Percentiles rank a stretch among this genome's conserved stretches.
Conservation (phyloP, 2,113 vertebrate genomes). For the Tragelaphus buxtoni region DNA sequence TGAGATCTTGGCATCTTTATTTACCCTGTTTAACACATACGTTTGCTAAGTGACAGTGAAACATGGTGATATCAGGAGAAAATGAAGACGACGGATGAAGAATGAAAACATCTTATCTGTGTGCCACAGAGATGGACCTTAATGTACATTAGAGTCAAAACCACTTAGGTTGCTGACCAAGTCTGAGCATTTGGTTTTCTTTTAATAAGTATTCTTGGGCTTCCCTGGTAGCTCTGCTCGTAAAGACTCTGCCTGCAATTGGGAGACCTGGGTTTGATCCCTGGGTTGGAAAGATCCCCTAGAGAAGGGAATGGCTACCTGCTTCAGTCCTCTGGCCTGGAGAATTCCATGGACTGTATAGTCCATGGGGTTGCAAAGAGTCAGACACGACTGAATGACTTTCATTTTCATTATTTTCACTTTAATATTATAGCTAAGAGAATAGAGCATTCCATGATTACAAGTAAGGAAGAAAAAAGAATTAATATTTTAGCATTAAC, state of each 20-base stretch:
- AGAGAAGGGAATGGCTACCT: not conserved
- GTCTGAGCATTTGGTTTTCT: not conserved
- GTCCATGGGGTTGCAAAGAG: not conserved
- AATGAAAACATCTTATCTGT: not conserved
- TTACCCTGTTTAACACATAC: constrained; percentile 15
- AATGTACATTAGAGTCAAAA: not conserved
- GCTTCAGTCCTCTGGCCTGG: not conserved
- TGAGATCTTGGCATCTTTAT: not conserved
- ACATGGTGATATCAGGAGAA: not conserved
- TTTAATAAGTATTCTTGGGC: not conserved
- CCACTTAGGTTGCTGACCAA: not conserved
- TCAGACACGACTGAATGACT: not conserved
- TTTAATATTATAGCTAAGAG: not conserved
- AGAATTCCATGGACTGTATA: not conserved
- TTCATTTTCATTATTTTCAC: not conserved
- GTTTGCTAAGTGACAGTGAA: not conserved
- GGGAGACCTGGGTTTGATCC: not conserved
- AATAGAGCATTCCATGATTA: not conserved
- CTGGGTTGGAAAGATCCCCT: not conserved
- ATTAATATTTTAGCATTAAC: not conserved
- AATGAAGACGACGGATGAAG: not conserved
- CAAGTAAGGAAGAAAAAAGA: not conserved
- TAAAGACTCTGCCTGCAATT: not conserved
- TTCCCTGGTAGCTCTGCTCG: not conserved
- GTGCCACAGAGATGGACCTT: not conserved